These are phyloP conservation scores for Aurelia aurita complex sp. Pacific DNA, from an alignment of 30 jellyfish, hydroid and myxozoan genomes.

Conservation along the genomic window DNA sequence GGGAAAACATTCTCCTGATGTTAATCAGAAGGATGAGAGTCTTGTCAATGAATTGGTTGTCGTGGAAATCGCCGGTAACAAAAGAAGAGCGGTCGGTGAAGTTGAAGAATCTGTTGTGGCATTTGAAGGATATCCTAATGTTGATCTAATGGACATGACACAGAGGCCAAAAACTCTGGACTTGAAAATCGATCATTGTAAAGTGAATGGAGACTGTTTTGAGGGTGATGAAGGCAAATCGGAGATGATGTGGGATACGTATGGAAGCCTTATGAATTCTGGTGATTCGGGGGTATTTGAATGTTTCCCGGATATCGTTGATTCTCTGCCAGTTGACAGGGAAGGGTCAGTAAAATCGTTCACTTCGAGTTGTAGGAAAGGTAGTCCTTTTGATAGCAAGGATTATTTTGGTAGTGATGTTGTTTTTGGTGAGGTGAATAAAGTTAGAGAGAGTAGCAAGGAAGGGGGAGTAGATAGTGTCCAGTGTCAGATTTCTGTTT, in stretches of 20 bases:
- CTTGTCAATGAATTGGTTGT: neutral
- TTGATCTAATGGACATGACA: neutral
- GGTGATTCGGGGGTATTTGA: conserved; percentile 46
- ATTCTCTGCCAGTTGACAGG: neutral
- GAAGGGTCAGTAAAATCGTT: no score
- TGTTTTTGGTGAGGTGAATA: neutral
- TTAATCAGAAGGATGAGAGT: neutral
- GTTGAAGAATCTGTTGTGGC: neutral
- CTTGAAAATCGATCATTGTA: neutral
- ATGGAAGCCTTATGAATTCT: neutral
- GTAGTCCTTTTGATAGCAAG: neutral
- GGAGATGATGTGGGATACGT: neutral
- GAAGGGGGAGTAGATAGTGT: neutral
- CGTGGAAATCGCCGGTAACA: neutral
- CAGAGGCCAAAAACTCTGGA: neutral
- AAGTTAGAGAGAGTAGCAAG: neutral
- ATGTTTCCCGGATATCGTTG: neutral
- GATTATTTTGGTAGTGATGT: neutral
- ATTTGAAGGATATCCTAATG: no score
- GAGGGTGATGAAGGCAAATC: neutral
- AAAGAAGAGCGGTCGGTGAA: neutral
- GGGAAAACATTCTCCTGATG: neutral
- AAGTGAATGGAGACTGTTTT: neutral
- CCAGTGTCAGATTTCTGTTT: neutral
- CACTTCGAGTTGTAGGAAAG: no score